These are phyloP conservation scores for Periparus ater DNA, from an alignment of 2,797 vertebrate species.

Conservation along the genomic window DNA sequence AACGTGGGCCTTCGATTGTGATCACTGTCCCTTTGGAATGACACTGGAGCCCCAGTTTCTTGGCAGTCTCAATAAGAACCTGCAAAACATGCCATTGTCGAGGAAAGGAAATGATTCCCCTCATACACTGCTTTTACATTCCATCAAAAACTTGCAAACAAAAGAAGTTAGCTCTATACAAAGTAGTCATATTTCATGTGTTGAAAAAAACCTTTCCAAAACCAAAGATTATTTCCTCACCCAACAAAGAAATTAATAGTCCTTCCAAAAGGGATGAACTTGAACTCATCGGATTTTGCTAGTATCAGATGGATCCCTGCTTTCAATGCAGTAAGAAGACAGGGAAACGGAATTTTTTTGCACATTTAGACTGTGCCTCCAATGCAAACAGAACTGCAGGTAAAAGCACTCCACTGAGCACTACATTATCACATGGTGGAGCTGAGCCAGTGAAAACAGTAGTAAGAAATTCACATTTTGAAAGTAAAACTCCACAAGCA, in stretches of 20 bases:
- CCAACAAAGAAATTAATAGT: background rate
- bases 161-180: background rate
- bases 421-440: background rate
- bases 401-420: background rate
- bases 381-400: background rate
- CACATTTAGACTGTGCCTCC: background rate
- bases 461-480: background rate
- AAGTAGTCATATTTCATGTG: background rate
- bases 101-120: background rate
- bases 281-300: background rate
- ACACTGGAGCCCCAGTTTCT: slow-evolving; percentile 87
- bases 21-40: slow-evolving; percentile 89
- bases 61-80: slow-evolving; percentile 89
- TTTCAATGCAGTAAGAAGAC: background rate
- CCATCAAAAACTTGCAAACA: background rate
- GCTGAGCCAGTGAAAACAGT: background rate
- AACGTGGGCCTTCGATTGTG: slow-evolving; percentile 93
- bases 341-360: background rate
- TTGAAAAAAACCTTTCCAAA: background rate
- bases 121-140: background rate
- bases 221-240: background rate
- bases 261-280: background rate
- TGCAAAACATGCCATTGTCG: slow-evolving; percentile 39
- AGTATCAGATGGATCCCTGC: background rate
- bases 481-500: background rate